Base-by-base conservation (phyloP, 2,888 invertebrate genomes). In the Dasysyrphus albostriatus region DNA sequence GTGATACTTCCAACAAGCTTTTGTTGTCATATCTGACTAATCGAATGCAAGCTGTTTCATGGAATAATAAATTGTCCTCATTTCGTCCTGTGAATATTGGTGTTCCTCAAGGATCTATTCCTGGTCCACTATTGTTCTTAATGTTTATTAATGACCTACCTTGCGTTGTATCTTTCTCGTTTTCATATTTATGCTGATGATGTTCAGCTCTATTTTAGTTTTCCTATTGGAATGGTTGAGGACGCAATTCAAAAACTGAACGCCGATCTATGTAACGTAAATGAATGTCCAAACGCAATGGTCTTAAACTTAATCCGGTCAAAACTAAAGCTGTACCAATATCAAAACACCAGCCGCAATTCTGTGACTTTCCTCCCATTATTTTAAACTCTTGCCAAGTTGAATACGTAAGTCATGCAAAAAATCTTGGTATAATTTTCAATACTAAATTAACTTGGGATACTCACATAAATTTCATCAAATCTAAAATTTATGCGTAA, bases 31-130 rank as follows among this genome's bases (percentile, higher is more conserved):
- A 54, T 14, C 3, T 54, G 14, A 54, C 29, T 4, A 32, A 54
- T 29, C 5, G 54, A 10, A 29, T 54, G 54, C 54, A 54, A 29
- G 54, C 29, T 24, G 49, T 49, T 24, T 49, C 49, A 10, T 24
- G 19, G 9, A 49, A 8, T 24, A 5, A 0, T 49, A 49, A 54
- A 54, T 5, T 32, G 29, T 32, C 54, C 2, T 54, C 29, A 5
- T 54, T 54, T 3, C 14, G 29, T 29, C 54, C 29, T 54, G 54
- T 32, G 0, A 5, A 29, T 54, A 14, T 14, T 14, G 12, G 54
- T 32, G 54, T 54, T 6, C 29, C 54, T 24, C 54, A 54, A 14
- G 54, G 54, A 54, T 49, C n/a, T n/a, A n/a, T n/a, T n/a, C n/a
- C n/a, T n/a, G n/a, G n/a, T n/a, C n/a, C n/a, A n/a, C n/a, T n/a